These are phyloP conservation scores for Oncorhynchus kisutch DNA, from an alignment of 2,113 vertebrate species.

Conservation along the genomic window DNA sequence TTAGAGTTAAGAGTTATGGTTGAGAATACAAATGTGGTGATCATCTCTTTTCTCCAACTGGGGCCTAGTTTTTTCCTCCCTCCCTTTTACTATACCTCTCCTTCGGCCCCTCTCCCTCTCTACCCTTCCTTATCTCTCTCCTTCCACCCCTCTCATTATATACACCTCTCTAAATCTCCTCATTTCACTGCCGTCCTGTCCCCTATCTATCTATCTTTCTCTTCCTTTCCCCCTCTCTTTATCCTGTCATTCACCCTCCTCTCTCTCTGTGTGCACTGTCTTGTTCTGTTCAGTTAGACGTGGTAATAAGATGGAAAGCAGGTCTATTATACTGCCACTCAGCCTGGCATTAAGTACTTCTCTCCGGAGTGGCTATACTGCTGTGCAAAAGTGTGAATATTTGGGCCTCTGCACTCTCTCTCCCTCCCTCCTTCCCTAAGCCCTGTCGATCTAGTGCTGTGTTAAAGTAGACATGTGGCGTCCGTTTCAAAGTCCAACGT, in stretches of 20 bases:
- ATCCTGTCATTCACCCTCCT: neutral
- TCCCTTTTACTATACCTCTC: neutral
- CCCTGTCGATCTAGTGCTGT: neutral
- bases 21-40: conserved; percentile 19
- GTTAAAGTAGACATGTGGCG: neutral
- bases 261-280: no score
- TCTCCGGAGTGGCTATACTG: no score
- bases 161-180: neutral
- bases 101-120: neutral
- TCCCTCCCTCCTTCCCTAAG: neutral
- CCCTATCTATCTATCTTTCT: neutral
- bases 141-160: neutral
- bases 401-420: neutral
- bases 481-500: neutral
- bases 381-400: no score
- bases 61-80: neutral
- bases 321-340: no score
- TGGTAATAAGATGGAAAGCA: no score
- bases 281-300: no score
- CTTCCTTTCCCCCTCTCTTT: neutral
- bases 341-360: no score
- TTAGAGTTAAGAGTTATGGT: neutral
- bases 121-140: neutral
- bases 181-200: neutral
- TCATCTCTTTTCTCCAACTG: neutral